A percentile compares a stretch with the other conserved stretches of the same genome.
Conservation (phyloP, 2,797 vertebrate species). For the Podarcis lilfordi region DNA sequence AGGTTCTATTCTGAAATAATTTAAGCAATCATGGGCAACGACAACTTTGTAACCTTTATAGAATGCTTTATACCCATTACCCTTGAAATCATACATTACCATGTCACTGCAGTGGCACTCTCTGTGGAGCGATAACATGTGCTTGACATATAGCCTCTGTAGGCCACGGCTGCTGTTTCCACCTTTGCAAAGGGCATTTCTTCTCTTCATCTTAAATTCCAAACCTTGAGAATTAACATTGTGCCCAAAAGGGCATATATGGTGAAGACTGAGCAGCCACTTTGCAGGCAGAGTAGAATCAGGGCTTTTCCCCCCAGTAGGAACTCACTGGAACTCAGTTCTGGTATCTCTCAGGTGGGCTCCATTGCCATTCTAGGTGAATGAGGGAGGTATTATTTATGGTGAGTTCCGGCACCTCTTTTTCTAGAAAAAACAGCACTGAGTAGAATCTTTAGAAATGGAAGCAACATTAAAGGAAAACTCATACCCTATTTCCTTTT, state of each 20-base stretch:
- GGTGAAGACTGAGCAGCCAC: neutral
- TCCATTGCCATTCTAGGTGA: too few species aligned
- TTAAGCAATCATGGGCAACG: neutral
- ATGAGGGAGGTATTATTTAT: too few species aligned
- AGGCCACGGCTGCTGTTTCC: neutral
- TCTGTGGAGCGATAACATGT: constrained; percentile 1
- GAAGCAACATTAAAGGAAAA: neutral
- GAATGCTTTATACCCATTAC: constrained; percentile 8
- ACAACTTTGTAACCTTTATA: constrained; percentile 24
- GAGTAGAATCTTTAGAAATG: neutral
- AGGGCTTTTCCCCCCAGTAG: too few species aligned
- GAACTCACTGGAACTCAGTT: too few species aligned
- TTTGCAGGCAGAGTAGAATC: neutral
- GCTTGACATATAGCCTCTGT: neutral
- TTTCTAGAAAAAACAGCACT: neutral
- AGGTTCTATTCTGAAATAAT: constrained; percentile 13
- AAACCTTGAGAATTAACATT: neutral
- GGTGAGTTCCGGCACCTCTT: too few species aligned
- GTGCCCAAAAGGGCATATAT: too few species aligned
- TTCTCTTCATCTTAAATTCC: neutral
- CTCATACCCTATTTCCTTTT: neutral
- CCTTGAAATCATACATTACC: constrained; percentile 10
- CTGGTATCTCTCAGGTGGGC: too few species aligned
- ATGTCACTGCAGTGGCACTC: constrained; percentile 5
- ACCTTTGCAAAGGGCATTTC: neutral